Conservation (phyloP, 2,113 vertebrate species). For the Odocoileus virginianus region DNA sequence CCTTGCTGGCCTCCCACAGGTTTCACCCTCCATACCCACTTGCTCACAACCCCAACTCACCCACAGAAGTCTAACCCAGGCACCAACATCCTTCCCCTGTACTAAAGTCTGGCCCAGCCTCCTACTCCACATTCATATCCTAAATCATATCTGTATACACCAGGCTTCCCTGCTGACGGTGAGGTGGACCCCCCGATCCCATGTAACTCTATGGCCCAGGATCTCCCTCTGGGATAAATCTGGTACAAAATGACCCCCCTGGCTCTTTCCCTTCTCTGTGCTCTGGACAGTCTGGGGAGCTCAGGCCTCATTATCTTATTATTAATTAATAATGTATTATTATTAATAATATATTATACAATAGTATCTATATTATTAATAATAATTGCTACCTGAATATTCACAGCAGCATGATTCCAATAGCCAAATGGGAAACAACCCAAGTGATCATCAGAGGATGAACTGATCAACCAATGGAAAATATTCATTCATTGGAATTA, state of each 20-base stretch:
- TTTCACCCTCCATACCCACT: not conserved
- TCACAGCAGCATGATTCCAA: not conserved
- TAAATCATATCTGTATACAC: not conserved
- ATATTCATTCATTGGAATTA: not conserved
- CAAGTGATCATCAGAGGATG: not conserved
- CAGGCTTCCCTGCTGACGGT: not conserved
- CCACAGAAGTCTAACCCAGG: not conserved
- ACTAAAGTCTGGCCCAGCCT: not conserved
- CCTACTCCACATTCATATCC: not conserved
- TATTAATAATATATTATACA: not conserved
- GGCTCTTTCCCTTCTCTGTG: not conserved
- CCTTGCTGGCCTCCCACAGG: not conserved
- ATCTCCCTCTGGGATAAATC: not conserved
- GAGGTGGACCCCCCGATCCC: not conserved
- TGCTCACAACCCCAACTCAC: not conserved
- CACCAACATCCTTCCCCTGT: fast-evolving
- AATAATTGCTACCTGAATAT: not conserved
- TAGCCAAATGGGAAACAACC: not conserved
- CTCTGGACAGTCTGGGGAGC: not conserved
- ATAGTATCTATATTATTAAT: not conserved
- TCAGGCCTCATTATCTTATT: not conserved
- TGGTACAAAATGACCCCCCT: not conserved
- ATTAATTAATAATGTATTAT: not conserved
- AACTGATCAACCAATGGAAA: not conserved
- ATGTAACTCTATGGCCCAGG: not conserved